Evolutionary conservation across 2,888 invertebrate genomes (phyloP), one percentile per base, ranked within the genome.

Genomic region (Ptychoptera contaminata): DNA sequence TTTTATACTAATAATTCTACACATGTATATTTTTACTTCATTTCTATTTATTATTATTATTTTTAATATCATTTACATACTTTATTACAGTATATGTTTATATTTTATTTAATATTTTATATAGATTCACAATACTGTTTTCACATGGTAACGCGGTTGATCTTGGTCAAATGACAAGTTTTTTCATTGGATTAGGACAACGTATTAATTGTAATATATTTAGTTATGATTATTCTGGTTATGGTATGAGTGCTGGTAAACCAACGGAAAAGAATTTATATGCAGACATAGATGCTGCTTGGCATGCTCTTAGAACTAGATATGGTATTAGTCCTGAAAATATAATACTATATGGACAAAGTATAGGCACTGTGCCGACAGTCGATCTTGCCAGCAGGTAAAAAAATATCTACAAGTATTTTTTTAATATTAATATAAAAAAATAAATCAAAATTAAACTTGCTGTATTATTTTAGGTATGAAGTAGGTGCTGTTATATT

Each of bases 81-180:
- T 23, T 23, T 23, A 23, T 23, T 23, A 5, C 7, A 5, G 3
- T 23, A 23, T 23, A 23, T 23, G 3, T 23, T 39, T 34, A 29
- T 40, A 16, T n/a, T 46, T 40, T 15, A 16, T 23, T 23, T 23
- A 5, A 5, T 23, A 7, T 23, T 23, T 23, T 23, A 3, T 23
- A 23, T 23, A 76, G 83, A 54, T 92, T 85, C 65, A 93, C 92
- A 15, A 82, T 94, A 58, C 72, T 93, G 53, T 93, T 91, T 69
- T 91, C 91, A 51, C 93, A 93, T 65, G 93, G 92, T 51, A 94
- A 94, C 68, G 93, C 93, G 46, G 92, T 92, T 52, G 93, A 94
- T 70, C 74, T 93, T 56, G 93, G 92, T 57, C 91, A 92, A 68
- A 92, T 93, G 90, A 86, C 86, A 68, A 87, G 86, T 68, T 92